phyloP scores from a whole-genome alignment of 2,888 invertebrate species.

The Hyalella azteca region DNA sequence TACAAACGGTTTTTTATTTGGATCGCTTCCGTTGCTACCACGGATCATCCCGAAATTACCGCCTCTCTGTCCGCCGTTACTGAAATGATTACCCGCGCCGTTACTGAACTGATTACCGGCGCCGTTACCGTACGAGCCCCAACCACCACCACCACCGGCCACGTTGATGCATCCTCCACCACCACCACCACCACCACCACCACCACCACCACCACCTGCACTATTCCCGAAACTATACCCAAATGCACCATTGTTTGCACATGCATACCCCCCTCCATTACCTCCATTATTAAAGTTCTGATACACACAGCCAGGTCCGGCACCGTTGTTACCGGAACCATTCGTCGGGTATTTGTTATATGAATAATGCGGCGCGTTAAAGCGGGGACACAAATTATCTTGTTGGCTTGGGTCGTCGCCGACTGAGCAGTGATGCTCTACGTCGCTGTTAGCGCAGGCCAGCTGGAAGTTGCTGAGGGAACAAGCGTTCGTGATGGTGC shows the following conservation, averaged over 20 bases:
- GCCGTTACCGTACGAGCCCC: neutral
- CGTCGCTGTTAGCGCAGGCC: slow-evolving; percentile 5
- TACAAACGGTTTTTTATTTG: neutral
- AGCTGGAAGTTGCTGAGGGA: slow-evolving; percentile 29
- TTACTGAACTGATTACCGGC: neutral
- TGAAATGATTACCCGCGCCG: neutral
- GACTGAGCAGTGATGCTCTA: slow-evolving; percentile 3
- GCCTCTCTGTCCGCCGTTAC: neutral
- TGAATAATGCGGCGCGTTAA: slow-evolving; percentile 16
- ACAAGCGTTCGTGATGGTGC: slow-evolving; percentile 29
- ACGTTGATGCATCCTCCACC: neutral
- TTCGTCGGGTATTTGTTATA: slow-evolving; percentile 1
- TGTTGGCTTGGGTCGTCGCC: neutral
- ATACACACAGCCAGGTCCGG: neutral
- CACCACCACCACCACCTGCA: neutral
- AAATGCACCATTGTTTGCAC: neutral
- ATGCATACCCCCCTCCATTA: neutral
- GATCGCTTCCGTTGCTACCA: neutral
- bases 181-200: neutral
- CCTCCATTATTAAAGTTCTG: neutral
- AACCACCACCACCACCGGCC: neutral
- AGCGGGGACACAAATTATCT: neutral
- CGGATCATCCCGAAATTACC: neutral
- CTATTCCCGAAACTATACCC: neutral
- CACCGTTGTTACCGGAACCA: neutral